These are phyloP conservation scores for Ptilonorhynchus violaceus DNA, from an alignment of 2,113 vertebrate species.

Conservation along the genomic window DNA sequence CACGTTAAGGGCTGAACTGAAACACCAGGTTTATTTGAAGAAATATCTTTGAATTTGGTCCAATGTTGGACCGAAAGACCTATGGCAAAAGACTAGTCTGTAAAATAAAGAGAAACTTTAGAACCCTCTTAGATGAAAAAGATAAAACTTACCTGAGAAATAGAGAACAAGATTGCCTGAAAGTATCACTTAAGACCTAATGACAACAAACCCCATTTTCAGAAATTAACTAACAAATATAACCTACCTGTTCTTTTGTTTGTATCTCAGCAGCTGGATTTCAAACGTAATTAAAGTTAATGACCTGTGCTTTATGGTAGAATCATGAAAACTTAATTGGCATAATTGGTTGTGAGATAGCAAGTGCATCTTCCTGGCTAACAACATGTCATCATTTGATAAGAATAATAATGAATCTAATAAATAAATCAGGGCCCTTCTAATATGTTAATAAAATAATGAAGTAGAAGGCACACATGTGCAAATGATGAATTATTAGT, in stretches of 20 bases:
- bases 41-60: neutral
- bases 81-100: neutral
- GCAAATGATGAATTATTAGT: constrained; percentile 33
- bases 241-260: constrained; percentile 56
- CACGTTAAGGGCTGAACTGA: neutral
- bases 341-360: constrained; percentile 60
- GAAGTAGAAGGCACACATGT: constrained; percentile 10
- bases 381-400: constrained; percentile 51
- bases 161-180: neutral
- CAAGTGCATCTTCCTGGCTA: constrained; percentile 50
- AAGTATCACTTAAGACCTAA: neutral
- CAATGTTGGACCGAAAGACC: too few relatives aligned
- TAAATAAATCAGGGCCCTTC: constrained; percentile 45
- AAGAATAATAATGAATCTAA: constrained; percentile 60
- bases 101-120: neutral
- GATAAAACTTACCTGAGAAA: neutral
- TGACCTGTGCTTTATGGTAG: constrained; percentile 65
- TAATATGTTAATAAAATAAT: constrained; percentile 42
- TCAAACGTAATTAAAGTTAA: constrained; percentile 74
- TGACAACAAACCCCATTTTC: constrained; percentile 16
- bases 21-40: neutral
- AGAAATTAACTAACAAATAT: constrained; percentile 47
- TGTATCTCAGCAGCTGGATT: constrained; percentile 59
- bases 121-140: neutral
- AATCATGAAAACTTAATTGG: constrained; percentile 65